Conservation (phyloP, 2,113 vertebrate genomes). For the Sinocyclocheilus anophthalmus region DNA sequence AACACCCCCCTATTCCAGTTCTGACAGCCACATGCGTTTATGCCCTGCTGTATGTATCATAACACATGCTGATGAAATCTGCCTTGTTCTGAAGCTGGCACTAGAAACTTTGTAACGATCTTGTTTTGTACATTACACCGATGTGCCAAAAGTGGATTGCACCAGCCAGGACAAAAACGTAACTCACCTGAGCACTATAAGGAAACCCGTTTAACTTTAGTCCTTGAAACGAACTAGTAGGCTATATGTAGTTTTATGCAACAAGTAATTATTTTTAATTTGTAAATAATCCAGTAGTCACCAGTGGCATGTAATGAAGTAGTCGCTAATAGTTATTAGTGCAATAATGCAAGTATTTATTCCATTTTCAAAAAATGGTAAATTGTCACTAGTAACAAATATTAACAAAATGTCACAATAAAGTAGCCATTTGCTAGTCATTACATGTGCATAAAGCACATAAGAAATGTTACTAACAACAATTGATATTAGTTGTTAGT, state of each 20-base stretch:
- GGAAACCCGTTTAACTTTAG: background rate
- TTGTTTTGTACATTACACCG: background rate
- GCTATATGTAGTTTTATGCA: background rate
- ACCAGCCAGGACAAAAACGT: background rate
- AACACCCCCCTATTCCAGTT: constrained; percentile 58
- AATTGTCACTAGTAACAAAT: background rate
- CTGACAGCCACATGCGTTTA: constrained; percentile 27
- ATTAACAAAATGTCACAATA: background rate
- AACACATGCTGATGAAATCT: background rate
- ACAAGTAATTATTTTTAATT: background rate
- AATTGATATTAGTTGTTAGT: background rate
- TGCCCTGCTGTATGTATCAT: background rate
- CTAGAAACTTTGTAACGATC: background rate
- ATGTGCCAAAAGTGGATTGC: background rate
- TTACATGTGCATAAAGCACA: background rate
- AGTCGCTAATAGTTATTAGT: background rate
- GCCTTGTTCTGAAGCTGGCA: background rate
- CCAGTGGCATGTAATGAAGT: background rate
- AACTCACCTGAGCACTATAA: background rate
- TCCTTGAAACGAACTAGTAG: background rate
- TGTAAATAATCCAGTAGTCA: background rate
- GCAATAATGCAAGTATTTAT: background rate
- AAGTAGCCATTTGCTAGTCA: background rate
- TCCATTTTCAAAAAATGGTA: background rate
- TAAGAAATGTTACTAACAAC: background rate